Evolutionary conservation across 2,113 vertebrate species (phyloP), one percentile per base, ranked within the genome.

Genomic region (Sceloporus undulatus): DNA sequence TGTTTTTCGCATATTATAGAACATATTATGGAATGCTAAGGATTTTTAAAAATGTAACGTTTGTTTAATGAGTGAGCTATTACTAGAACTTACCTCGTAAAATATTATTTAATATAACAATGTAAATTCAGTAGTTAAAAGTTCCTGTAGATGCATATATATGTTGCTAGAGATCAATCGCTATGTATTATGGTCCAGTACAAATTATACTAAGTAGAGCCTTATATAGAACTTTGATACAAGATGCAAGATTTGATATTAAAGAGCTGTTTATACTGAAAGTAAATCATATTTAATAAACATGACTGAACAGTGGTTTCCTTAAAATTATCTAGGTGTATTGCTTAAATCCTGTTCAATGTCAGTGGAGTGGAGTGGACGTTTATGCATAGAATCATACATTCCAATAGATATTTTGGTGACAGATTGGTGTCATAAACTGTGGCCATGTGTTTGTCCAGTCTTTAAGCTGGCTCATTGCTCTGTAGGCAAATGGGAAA

Each of bases 1-100:
- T 68, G 21, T 3, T 16, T 23, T 23, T 29, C 25, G 27, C 25
- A 25, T 92, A 88, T 80, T 21, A 1, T 42, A 10, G 21, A 52
- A 48, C 23, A 79, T 81, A 9, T 84, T 16, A 16, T 84, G 75
- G 54, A 87, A 77, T 86, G 79, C 85, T 92, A 82, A 87, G 11
- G 70, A 29, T 78, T 89, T 85, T 88, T 66, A 5, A 34, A 34
- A 5, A 80, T 88, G n/a, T 90, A 87, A 80, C 4, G 78, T 81
- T 90, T 79, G 71, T n/a, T 1, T 75, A 42, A 38, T 65, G 0
- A 79, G 13, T 83, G 5, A 87, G 87, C 56, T 88, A 0, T 90
- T 56, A 66, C 0, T 62, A 62, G 18, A 0, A 86, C 5, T 76
- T 48, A 25, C 29, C 19, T 13, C 88, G 13, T 5, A 86, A 85